Evolutionary conservation across 2,888 invertebrate genomes (phyloP).

Genomic region (Hyppa rectilinea): DNA sequence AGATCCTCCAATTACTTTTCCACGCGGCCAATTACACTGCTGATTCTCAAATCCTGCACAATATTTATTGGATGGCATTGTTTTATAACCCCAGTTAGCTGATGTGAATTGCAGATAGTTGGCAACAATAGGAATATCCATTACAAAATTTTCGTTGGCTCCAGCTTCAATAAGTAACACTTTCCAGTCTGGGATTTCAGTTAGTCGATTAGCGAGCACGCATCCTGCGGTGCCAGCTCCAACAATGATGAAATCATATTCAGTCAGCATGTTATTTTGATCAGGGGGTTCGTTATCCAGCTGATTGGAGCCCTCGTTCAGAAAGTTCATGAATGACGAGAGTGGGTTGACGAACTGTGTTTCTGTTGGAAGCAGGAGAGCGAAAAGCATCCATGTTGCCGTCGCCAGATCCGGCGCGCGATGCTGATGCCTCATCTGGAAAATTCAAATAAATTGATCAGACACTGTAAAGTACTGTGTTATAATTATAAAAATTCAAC

Average conservation of each 20-base stretch:
- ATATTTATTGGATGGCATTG: constrained; percentile 93
- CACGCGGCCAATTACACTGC: constrained; percentile 95
- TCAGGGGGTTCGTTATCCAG: constrained; percentile 90
- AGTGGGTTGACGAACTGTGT: constrained; percentile 82
- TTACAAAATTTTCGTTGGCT: constrained; percentile 92
- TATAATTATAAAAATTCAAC: too few species aligned
- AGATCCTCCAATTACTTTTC: constrained; percentile 95
- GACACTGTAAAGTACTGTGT: not conserved
- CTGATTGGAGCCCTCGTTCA: constrained; percentile 89
- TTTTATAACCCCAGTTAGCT: constrained; percentile 95
- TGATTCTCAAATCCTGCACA: constrained; percentile 94
- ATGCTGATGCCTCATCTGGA: constrained; percentile 83
- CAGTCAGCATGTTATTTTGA: constrained; percentile 84
- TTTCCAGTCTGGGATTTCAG: constrained; percentile 93
- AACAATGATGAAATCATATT: constrained; percentile 94
- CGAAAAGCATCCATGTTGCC: constrained; percentile 75
- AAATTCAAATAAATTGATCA: constrained; percentile 50
- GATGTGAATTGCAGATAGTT: constrained; percentile 93
- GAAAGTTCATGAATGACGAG: constrained; percentile 88
- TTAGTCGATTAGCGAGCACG: constrained; percentile 93
- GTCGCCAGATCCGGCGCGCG: constrained; percentile 72
- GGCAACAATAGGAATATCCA: constrained; percentile 94
- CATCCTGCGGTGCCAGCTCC: constrained; percentile 96
- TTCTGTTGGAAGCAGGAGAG: constrained; percentile 72
- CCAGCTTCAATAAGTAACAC: constrained; percentile 94